A percentile compares a stretch with the other conserved stretches of the same genome.
phyloP scores from a whole-genome alignment of 2,888 invertebrate genomes.

The Lycophotia porphyrea region DNA sequence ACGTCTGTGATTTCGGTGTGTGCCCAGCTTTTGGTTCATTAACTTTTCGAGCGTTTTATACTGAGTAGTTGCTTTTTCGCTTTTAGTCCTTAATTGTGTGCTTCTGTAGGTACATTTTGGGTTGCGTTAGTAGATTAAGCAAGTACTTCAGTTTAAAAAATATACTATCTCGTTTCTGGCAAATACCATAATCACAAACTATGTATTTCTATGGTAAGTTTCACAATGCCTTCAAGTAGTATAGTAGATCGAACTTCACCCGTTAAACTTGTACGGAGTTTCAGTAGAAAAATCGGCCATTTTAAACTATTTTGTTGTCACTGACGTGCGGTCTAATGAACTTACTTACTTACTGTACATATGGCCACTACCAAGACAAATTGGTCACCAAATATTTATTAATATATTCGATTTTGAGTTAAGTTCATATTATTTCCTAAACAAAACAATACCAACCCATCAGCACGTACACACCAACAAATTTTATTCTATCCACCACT shows the following conservation, averaged over 20 bases:
- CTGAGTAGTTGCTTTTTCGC: slow-evolving; percentile 13
- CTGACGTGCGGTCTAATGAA: neutral
- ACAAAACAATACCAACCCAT: neutral
- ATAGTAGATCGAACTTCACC: neutral
- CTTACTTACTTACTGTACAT: neutral
- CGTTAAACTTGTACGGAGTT: neutral
- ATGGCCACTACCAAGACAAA: neutral
- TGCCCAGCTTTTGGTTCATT: slow-evolving; percentile 46
- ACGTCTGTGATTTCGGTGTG: slow-evolving; percentile 19
- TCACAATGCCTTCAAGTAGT: neutral
- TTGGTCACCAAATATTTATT: neutral
- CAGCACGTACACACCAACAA: slow-evolving; percentile 18
- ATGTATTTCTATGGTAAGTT: neutral
- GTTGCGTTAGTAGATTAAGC: neutral
- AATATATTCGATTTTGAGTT: neutral
- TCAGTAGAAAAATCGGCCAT: neutral
- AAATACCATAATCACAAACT: neutral
- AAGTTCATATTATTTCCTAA: neutral
- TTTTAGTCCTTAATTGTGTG: slow-evolving; percentile 19
- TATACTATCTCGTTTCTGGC: neutral
- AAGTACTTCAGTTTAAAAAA: neutral
- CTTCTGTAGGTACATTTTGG: slow-evolving; percentile 7
- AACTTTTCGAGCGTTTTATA: slow-evolving; percentile 24
- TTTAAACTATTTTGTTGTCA: neutral
- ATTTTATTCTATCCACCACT: slow-evolving; percentile 25